These are phyloP conservation scores for Drosophila ercepeae DNA, from an alignment of 1,140 invertebrate species.

Conservation along the genomic window DNA sequence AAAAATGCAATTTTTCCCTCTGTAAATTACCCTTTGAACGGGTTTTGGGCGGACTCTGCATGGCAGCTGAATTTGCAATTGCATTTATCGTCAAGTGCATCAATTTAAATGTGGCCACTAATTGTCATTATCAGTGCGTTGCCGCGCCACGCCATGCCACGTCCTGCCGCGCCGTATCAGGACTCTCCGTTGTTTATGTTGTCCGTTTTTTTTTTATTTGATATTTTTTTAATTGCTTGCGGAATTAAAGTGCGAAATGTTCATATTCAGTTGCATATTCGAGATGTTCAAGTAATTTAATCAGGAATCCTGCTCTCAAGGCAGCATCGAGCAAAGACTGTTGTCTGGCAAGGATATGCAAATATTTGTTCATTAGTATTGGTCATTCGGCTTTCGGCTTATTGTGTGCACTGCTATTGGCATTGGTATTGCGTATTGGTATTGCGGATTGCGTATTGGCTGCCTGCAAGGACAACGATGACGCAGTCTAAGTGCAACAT, in stretches of 20 bases:
- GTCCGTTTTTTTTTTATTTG: constrained; percentile 33
- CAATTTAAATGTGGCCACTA: constrained; percentile 82
- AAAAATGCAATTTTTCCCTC: constrained; percentile 73
- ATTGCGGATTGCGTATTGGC: neutral
- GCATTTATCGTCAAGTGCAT: constrained; percentile 81
- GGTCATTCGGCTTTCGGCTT: constrained; percentile 54
- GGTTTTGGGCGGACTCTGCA: no score
- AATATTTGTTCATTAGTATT: constrained; percentile 62
- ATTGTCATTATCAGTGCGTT: constrained; percentile 80
- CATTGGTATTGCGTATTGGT: neutral
- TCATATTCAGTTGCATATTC: constrained; percentile 22
- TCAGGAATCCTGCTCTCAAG: constrained; percentile 6
- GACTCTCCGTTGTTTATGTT: constrained; percentile 34
- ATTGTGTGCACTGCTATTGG: constrained; percentile 22
- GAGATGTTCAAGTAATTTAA: constrained; percentile 29
- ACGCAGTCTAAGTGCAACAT: constrained; percentile 58
- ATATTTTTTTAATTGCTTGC: constrained; percentile 25
- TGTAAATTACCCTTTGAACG: constrained; percentile 74
- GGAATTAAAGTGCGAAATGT: constrained; percentile 26
- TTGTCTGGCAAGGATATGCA: constrained; percentile 47
- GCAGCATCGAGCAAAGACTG: constrained; percentile 26
- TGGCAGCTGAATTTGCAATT: constrained; percentile 65
- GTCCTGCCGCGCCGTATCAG: constrained; percentile 27
- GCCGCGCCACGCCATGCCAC: no score
- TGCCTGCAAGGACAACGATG: constrained; percentile 43